A percentile compares a stretch with the other conserved stretches of the same genome.
Evolutionary conservation across 1,140 invertebrate genomes (phyloP).

Genomic region (Sinella curviseta): DNA sequence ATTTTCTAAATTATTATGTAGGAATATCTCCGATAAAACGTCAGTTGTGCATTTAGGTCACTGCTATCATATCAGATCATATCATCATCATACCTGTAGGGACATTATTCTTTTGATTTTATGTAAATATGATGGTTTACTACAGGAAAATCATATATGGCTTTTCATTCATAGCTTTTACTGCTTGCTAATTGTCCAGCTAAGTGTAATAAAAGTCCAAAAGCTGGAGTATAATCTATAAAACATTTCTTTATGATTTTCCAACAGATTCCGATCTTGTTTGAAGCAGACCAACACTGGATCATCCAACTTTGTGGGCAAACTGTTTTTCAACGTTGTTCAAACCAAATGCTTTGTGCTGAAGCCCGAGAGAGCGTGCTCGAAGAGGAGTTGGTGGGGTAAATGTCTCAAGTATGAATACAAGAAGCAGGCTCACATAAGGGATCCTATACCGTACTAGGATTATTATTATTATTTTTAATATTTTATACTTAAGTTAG

Average conservation of each 20-base stretch:
- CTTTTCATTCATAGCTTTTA: too few species aligned
- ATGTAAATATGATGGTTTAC: too few species aligned
- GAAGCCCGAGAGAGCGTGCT: constrained; percentile 73
- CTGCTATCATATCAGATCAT: too few species aligned
- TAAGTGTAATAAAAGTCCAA: not conserved
- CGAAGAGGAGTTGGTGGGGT: constrained; percentile 76
- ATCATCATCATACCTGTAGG: too few species aligned
- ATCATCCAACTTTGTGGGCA: constrained; percentile 84
- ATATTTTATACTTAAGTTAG: constrained; percentile 11
- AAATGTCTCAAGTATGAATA: constrained; percentile 71
- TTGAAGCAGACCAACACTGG: constrained; percentile 80
- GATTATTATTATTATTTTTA: constrained; percentile 21
- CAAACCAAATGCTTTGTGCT: constrained; percentile 89
- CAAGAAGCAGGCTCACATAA: constrained; percentile 71
- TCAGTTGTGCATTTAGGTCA: too few species aligned
- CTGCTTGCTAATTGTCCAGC: not conserved
- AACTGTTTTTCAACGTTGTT: constrained; percentile 89
- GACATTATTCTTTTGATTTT: too few species aligned
- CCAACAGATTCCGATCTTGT: constrained; percentile 83
- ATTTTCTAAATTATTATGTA: too few species aligned
- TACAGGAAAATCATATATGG: too few species aligned
- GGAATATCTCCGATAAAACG: too few species aligned
- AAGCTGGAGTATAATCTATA: not conserved
- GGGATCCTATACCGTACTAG: constrained; percentile 69
- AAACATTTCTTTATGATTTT: constrained; percentile 46